phyloP scores from a whole-genome alignment of 2,797 vertebrate genomes.

The Sebastes alutus region DNA sequence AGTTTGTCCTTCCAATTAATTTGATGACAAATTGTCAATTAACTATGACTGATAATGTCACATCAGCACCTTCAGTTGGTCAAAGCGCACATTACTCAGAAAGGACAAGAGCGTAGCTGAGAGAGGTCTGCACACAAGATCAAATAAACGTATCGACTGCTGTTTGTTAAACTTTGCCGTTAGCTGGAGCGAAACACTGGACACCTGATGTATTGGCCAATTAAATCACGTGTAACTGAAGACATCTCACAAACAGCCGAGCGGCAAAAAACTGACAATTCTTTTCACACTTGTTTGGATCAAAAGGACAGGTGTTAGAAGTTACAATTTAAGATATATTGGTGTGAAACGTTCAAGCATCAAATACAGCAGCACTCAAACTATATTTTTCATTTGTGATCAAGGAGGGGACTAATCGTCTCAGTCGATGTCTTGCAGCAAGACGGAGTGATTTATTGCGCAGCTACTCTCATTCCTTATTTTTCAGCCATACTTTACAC shows the following conservation, averaged over 20 bases:
- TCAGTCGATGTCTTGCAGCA: neutral
- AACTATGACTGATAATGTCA: constrained; percentile 54
- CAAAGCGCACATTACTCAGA: constrained; percentile 24
- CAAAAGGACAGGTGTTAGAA: neutral
- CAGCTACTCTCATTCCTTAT: neutral
- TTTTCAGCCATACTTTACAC: neutral
- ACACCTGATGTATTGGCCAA: neutral
- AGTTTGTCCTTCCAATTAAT: constrained; percentile 65
- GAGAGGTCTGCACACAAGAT: neutral
- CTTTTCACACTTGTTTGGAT: neutral
- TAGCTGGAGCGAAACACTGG: neutral
- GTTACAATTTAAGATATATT: neutral
- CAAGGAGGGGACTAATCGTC: neutral
- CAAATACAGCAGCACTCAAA: neutral
- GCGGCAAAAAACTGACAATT: neutral
- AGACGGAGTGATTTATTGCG: neutral
- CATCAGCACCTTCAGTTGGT: constrained; percentile 50
- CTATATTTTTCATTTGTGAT: neutral
- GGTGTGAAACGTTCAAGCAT: neutral
- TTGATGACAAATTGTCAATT: constrained; percentile 68
- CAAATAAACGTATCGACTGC: neutral
- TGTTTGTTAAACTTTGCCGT: constrained; percentile 3
- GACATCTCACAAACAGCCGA: neutral
- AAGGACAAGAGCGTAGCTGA: neutral
- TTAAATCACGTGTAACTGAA: neutral